phyloP scores from a whole-genome alignment of 2,113 vertebrate genomes.

The Sinocyclocheilus anophthalmus region DNA sequence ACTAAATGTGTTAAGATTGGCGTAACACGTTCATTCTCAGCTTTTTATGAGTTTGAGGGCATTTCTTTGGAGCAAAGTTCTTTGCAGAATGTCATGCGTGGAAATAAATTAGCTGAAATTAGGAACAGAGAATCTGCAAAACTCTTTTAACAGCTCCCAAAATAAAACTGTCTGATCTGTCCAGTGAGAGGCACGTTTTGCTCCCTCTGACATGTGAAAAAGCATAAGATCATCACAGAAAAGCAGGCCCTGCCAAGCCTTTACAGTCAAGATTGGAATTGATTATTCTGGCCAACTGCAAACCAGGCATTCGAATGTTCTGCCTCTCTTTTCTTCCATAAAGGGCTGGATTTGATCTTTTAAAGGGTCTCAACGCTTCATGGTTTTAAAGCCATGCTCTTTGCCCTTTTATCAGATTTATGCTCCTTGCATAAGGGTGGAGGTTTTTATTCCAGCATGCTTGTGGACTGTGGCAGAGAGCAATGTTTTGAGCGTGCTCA shows the following conservation, averaged over 20 bases:
- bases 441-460: slow-evolving; percentile 19
- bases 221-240: slow-evolving; percentile 55
- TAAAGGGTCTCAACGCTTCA: slow-evolving; percentile 22
- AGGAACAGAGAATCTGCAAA: slow-evolving; percentile 30
- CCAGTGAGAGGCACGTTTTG: slow-evolving; percentile 54
- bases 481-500: slow-evolving; percentile 27
- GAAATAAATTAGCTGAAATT: slow-evolving; percentile 13
- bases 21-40: neutral
- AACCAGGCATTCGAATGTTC: slow-evolving; percentile 56
- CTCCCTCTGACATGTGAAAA: slow-evolving; percentile 47
- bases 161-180: slow-evolving; percentile 29
- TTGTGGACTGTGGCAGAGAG: slow-evolving; percentile 13
- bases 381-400: slow-evolving; percentile 14
- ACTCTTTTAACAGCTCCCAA: slow-evolving; percentile 1
- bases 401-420: slow-evolving; percentile 14
- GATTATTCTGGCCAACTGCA: slow-evolving; percentile 62
- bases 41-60: slow-evolving; percentile 4
- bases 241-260: slow-evolving; percentile 59
- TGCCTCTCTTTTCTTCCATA: slow-evolving; percentile 42
- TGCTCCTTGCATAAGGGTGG: neutral
- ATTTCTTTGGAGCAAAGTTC: neutral
- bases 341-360: slow-evolving; percentile 53
- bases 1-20: slow-evolving; percentile 2
- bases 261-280: slow-evolving; percentile 63
- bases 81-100: neutral